Conservation (phyloP, 1,140 invertebrate species). For the Drosophila erecta region DNA sequence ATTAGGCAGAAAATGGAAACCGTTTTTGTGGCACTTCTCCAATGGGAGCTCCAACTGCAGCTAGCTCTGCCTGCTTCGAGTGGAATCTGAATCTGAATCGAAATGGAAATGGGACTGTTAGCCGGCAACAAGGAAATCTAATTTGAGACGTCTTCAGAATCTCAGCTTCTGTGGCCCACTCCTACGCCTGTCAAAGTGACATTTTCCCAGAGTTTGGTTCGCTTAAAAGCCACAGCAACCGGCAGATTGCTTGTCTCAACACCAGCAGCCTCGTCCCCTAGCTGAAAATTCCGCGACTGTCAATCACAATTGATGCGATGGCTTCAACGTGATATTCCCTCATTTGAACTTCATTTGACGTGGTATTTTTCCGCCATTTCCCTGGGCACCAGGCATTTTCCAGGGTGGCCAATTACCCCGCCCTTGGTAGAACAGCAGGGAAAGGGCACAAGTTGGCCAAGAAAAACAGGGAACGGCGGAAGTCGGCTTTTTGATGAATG, state of each 20-base stretch:
- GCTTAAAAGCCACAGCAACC: conserved; percentile 64
- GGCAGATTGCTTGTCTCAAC: conserved; percentile 76
- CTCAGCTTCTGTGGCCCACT: conserved; percentile 1
- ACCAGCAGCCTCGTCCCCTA: conserved; percentile 24
- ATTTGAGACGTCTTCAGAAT: conserved; percentile 39
- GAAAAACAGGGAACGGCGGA: conserved; percentile 1
- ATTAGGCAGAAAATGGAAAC: conserved; percentile 27
- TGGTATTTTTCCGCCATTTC: conserved; percentile 51
- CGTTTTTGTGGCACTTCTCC: conserved; percentile 46
- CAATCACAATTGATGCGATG: conserved; percentile 60
- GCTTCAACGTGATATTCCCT: conserved; percentile 17
- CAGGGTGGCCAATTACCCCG: conserved; percentile 62
- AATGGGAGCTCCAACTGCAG: conserved; percentile 40
- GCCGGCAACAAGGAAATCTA: conserved; percentile 64
- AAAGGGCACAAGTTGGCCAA: conserved; percentile 1
- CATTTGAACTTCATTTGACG: conserved; percentile 65
- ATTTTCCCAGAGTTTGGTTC: conserved; percentile 46
- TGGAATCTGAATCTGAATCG: conserved; percentile 6
- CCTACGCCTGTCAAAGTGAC: conserved; percentile 60
- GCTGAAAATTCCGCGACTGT: conserved; percentile 49
- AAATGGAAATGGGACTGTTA: conserved; percentile 38
- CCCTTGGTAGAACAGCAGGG: conserved; percentile 1
- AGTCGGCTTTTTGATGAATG: conserved; percentile 67
- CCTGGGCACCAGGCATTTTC: conserved; percentile 2
- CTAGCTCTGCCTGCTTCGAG: conserved; percentile 14